Evolutionary conservation across 1,140 invertebrate species (phyloP), one percentile per base, ranked within the genome.

Genomic region (Drosophila nannoptera): DNA sequence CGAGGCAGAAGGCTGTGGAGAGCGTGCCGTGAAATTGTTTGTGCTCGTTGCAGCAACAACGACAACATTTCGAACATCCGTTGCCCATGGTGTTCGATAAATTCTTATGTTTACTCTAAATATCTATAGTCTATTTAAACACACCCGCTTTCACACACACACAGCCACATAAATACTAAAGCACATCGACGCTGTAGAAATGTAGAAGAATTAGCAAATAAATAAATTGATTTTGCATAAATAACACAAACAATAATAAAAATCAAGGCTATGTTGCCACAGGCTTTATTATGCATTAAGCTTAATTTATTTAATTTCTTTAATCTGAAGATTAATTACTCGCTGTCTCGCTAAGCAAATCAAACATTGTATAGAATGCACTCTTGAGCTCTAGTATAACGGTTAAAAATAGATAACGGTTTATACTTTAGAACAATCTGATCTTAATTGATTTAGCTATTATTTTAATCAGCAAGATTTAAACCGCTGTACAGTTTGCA

Each of bases 41-140:
- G 67, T 88, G 83, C 58, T 89, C 87, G 46, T 88, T 88, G 75
- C 88, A 89, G 55, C 87, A 73, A 60, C 88, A 56, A 56, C 54
- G 54, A 56, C 54, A 89, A 70, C 88, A 89, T 76, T 87, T 88
- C 29, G 88, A 89, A 60, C 88, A 89, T 76, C 88, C 87, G 88
- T 89, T 89, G 73, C 88, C 88, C 88, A 89, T 89, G 50, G 29
- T 58, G 58, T 69, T 66, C n/a, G 32, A 42, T 56, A 40, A 14
- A 33, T 59, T 59, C 56, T 63, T 36, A 61, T 62, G 36, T 50
- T 50, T 67, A 33, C 36, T 43, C 53, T 59, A 58, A 58, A 63
- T 69, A 33, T 56, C 63, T 70, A 55, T 46, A 45, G 46, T 70
- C 29, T 64, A 63, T 53, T 58, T 68, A 46, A 42, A 71, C 49